These are phyloP conservation scores for Papilio demoleus DNA, from an alignment of 2,888 invertebrate species.

Conservation along the genomic window DNA sequence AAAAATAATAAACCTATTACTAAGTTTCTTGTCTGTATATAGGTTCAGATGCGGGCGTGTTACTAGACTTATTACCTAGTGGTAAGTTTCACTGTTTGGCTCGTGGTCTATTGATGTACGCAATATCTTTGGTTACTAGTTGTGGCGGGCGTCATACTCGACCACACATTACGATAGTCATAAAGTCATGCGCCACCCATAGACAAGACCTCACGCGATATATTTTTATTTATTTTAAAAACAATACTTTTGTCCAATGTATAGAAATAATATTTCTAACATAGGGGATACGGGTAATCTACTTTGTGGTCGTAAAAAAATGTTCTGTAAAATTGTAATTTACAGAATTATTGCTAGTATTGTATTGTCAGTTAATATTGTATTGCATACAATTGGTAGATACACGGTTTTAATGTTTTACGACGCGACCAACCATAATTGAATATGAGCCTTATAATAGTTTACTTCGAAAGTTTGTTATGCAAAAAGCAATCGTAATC, in stretches of 20 bases:
- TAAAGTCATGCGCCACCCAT: slow-evolving; percentile 30
- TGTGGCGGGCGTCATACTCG: neutral
- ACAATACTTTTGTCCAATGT: slow-evolving; percentile 45
- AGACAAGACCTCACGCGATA: slow-evolving; percentile 41
- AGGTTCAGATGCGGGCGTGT: neutral
- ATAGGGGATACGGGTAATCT: slow-evolving; percentile 79
- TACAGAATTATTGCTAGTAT: slow-evolving; percentile 48
- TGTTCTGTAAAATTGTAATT: slow-evolving; percentile 47
- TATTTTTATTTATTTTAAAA: slow-evolving; percentile 39
- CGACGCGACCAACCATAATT: slow-evolving; percentile 55
- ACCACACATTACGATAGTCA: slow-evolving; percentile 20
- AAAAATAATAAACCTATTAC: no score
- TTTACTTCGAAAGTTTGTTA: neutral
- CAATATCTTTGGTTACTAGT: slow-evolving; percentile 2
- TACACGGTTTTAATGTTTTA: slow-evolving; percentile 51
- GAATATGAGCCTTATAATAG: slow-evolving; percentile 53
- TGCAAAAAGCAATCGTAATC: slow-evolving; percentile 4
- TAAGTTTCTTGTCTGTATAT: no score
- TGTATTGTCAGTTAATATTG: no score
- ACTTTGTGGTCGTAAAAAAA: slow-evolving; percentile 65
- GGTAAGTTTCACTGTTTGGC: neutral
- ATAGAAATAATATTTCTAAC: slow-evolving; percentile 56
- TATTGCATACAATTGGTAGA: slow-evolving; percentile 50
- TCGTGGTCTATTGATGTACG: neutral
- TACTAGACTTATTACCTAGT: neutral